These are phyloP conservation scores for Toxotes chatareus DNA, from an alignment of 2,113 vertebrate species.

Conservation along the genomic window DNA sequence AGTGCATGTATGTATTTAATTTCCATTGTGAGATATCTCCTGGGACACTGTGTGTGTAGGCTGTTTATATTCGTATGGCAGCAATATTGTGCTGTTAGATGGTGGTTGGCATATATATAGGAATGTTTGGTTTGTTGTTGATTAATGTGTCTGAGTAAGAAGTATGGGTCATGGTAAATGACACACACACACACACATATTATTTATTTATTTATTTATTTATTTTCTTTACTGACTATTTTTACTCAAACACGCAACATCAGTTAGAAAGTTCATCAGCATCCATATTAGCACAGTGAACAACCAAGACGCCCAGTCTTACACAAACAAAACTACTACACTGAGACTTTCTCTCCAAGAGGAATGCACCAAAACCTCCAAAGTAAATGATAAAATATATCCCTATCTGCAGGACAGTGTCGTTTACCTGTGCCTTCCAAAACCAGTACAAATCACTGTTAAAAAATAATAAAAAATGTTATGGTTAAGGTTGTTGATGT, in stretches of 20 bases:
- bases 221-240: background rate
- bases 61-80: background rate
- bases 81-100: background rate
- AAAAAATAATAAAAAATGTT: too few species aligned
- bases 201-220: background rate
- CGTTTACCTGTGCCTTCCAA: background rate
- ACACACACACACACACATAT: background rate
- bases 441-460: background rate
- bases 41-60: background rate
- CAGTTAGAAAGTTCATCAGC: background rate
- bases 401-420: too few species aligned
- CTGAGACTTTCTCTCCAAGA: too few species aligned
- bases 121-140: background rate
- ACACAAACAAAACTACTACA: background rate
- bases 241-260: background rate
- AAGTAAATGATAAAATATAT: too few species aligned
- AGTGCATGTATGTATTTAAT: background rate
- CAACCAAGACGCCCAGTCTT: background rate
- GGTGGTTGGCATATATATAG: background rate
- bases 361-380: too few species aligned
- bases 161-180: background rate
- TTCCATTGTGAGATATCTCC: background rate
- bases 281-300: background rate
- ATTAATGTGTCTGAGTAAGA: background rate
- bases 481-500: background rate